Evolutionary conservation across 2,113 vertebrate species (phyloP).

Genomic region (Pseudolaguvia tuberculata): DNA sequence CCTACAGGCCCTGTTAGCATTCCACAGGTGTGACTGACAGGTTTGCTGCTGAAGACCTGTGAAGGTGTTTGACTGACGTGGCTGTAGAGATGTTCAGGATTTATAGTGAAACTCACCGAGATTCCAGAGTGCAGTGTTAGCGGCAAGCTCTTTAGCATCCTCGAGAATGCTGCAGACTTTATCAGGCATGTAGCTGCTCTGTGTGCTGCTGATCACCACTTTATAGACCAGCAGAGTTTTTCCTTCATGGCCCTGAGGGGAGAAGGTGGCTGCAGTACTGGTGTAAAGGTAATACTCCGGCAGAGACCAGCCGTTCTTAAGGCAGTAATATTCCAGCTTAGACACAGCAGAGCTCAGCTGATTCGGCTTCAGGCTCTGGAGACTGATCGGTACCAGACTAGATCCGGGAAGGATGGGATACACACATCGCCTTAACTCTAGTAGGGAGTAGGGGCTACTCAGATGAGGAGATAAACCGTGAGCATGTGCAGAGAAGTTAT

Average conservation of each 20-base stretch:
- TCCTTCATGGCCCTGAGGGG: conserved; percentile 76
- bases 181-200: conserved; percentile 80
- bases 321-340: conserved; percentile 86
- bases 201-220: conserved; percentile 76
- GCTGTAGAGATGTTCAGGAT: background rate
- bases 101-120: conserved; percentile 69
- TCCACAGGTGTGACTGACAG: background rate
- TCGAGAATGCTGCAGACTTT: conserved; percentile 83
- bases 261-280: conserved; percentile 38
- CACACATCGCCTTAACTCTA: conserved; percentile 68
- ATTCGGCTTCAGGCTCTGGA: conserved; percentile 77
- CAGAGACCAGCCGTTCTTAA: conserved; percentile 79
- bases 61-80: background rate
- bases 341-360: conserved; percentile 84
- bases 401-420: conserved; percentile 78
- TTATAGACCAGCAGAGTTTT: conserved; percentile 77
- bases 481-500: conserved; percentile 60
- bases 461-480: conserved; percentile 60
- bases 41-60: background rate
- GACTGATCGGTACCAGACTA: conserved; percentile 76
- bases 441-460: conserved; percentile 59
- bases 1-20: background rate
- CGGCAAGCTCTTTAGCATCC: conserved; percentile 88
- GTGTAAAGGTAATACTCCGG: conserved; percentile 85
- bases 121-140: conserved; percentile 79